A percentile compares a stretch with the other conserved stretches of the same genome.
These are phyloP conservation scores for Ips nitidus DNA, from an alignment of 1,140 invertebrate species.

Conservation along the genomic window DNA sequence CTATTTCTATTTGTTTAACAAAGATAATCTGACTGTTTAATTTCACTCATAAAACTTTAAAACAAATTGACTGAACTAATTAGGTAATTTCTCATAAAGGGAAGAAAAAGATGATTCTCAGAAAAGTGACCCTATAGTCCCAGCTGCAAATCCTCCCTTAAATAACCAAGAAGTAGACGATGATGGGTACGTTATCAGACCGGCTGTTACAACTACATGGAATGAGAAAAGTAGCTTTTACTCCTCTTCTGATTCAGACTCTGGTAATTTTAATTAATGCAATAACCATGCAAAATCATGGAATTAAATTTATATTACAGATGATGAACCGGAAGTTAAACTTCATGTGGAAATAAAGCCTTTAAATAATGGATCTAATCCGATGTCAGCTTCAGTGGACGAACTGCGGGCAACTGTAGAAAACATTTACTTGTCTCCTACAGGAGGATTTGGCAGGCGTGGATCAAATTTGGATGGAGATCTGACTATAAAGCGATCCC, in stretches of 20 bases:
- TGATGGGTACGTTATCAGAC: conserved; percentile 90
- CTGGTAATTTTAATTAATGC: conserved; percentile 56
- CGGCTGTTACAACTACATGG: conserved; percentile 66
- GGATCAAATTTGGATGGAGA: conserved; percentile 63
- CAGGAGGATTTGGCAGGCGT: conserved; percentile 60
- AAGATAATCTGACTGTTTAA: not conserved
- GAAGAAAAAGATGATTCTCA: conserved; percentile 73
- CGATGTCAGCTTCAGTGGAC: conserved; percentile 91
- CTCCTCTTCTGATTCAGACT: conserved; percentile 91
- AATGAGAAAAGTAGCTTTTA: conserved; percentile 80
- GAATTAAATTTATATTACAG: conserved; percentile 44
- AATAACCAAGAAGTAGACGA: conserved; percentile 81
- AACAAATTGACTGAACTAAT: not conserved
- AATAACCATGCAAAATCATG: not conserved
- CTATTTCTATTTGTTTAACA: no score
- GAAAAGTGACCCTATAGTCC: conserved; percentile 39
- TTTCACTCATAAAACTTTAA: not conserved
- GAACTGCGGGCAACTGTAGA: conserved; percentile 90
- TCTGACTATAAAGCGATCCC: conserved; percentile 73
- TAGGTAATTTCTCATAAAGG: conserved; percentile 45
- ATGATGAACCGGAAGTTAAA: conserved; percentile 82
- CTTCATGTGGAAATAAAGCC: conserved; percentile 96
- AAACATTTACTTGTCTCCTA: conserved; percentile 84
- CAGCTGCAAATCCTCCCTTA: conserved; percentile 46
- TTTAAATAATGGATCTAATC: conserved; percentile 80